Base-by-base conservation (phyloP, 2,888 invertebrate genomes). In the Phyllotreta striolata region DNA sequence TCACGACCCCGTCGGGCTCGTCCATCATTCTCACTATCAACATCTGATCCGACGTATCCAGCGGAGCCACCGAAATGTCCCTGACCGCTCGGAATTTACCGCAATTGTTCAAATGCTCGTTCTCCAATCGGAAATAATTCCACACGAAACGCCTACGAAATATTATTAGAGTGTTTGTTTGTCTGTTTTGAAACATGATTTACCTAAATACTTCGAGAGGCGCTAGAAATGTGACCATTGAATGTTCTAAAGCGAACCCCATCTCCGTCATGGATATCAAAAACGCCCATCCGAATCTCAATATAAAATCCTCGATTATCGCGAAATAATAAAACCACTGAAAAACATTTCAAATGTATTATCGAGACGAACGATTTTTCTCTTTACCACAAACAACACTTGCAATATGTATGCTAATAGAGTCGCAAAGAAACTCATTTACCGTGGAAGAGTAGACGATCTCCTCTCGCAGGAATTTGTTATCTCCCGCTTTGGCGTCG, bases 61-160 rank as follows among this genome's bases (percentile, higher is more conserved):
- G 87, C 1, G 96, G 96, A 46, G 95, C 96, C 54, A 97, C 95
- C 0, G 95, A 95, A 68, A 99, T 99, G 82, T 99, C 99, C 4
- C 99, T 85, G 0, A 99, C 98, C 6, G 99, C 99, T 76, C 99
- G 86, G 86, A 99, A 99, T 84, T 94, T 93, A 81, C 99, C 99
- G 84, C 98, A 98, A 84, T 99, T 99, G 84, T 99, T 99, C 43
- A 99, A 84, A 81, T 99, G 99, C 80, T 99, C 99, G 85, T 99
- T 99, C 84, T 99, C 99, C 76, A 99, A 82, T 0, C 99, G 98
- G 85, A 99, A 98, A 83, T 96, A 99, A 83, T 99, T 99, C 99
- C 99, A 99, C 51, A 99, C 89, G 83, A 98, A 99, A 60, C 98
- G 88, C 77, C 94, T 92, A 79, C 9, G 77, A 77, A 39, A 24